Percentiles rank a stretch among this genome's conserved stretches.
Evolutionary conservation across 2,888 invertebrate species (phyloP).

Genomic region (Polydrusus cervinus): DNA sequence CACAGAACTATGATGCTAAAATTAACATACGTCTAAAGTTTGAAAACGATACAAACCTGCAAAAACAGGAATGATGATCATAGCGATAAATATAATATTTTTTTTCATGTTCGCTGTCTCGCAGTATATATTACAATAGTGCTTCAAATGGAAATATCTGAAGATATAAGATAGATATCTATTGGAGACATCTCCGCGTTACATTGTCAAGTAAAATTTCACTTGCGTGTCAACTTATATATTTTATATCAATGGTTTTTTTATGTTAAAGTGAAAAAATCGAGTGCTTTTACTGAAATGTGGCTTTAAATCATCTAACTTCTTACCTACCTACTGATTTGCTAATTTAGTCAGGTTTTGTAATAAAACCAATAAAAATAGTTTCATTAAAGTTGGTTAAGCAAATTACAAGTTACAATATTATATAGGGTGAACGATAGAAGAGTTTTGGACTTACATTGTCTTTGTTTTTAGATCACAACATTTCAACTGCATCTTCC

Average conservation of each 20-base stretch:
- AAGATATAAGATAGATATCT: not conserved
- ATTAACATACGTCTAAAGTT: too few species aligned
- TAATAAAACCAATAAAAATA: too few species aligned
- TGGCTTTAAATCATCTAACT: too few species aligned
- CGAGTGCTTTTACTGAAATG: not conserved
- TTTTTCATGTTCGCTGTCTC: constrained; percentile 2
- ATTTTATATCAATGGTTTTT: not conserved
- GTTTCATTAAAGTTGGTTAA: too few species aligned
- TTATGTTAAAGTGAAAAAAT: not conserved
- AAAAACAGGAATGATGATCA: not conserved
- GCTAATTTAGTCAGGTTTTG: too few species aligned
- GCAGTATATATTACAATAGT: not conserved
- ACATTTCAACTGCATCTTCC: too few species aligned
- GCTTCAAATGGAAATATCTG: not conserved
- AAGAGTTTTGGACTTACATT: too few species aligned
- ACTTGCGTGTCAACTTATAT: constrained; percentile 13
- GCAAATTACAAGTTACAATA: too few species aligned
- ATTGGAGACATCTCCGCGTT: constrained; percentile 17
- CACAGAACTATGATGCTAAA: too few species aligned
- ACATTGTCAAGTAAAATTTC: not conserved
- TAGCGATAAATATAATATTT: constrained; percentile 6
- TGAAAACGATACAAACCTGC: not conserved
- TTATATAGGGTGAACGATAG: too few species aligned
- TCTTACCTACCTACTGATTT: too few species aligned
- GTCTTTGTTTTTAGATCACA: too few species aligned